Base-by-base conservation (phyloP, 2,888 invertebrate species). In the Smittia sp. region DNA sequence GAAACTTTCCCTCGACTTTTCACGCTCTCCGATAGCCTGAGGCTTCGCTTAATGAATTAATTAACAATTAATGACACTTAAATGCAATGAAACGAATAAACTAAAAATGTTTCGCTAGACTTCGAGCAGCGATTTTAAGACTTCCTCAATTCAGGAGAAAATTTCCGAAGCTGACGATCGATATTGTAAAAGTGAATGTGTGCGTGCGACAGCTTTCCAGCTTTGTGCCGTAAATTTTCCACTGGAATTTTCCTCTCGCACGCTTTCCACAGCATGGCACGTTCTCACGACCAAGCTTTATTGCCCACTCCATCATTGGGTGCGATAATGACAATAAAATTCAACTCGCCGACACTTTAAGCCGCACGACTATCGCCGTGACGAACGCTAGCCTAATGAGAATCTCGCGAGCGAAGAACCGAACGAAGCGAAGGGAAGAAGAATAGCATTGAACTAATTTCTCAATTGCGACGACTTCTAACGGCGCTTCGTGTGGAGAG, bases 51-150 rank as follows among this genome's bases (percentile, higher is more conserved):
- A 62, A 72, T 72, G 72, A 72, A 72, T 72, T 72, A 72, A 72
- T 72, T 72, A 72, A 72, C 72, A 72, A 72, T 70, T 58, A 70
- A 54, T 72, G 72, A 72, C 72, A 72, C 39, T 62, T 72, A 72
- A 72, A 72, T 72, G 72, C 72, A 62, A 58, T 39, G 54, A 72
- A 66, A 72, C 62, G 58, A 72, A 62, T 62, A 62, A 72, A 72
- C 58, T 62, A 62, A 72, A 72, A 72, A 72, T 18, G 27, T 72
- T 72, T 72, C 32, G 22, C 20, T 24, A 22, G 25, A 72, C 20
- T 32, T 72, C 62, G 46, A 72, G 54, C 72, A 62, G 72, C 58
- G 62, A 72, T 54, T 70, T 46, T 13, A 58, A 58, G 58, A 22
- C n/a, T 46, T 46, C 15, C 46, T 15, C 1, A 18, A 54, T n/a